Percentiles rank a stretch among this genome's conserved stretches.
Evolutionary conservation across 1,140 invertebrate genomes (phyloP).

Genomic region (Ladona fulva): DNA sequence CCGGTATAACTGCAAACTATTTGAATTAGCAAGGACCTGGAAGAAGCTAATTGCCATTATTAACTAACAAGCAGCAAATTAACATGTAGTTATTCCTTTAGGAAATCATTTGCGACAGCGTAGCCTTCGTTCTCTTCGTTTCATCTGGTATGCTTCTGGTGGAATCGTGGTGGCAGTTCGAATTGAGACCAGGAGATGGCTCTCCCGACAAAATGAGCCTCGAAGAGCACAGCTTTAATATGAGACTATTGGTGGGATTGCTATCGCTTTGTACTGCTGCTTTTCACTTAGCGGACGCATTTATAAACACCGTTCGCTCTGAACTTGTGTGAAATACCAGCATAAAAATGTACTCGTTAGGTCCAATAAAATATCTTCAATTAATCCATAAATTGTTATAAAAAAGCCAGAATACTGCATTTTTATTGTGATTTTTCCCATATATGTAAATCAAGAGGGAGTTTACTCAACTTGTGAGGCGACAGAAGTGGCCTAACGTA

Average conservation of each 20-base stretch:
- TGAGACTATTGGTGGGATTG: background rate
- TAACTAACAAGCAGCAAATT: too few species aligned
- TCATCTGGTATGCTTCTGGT: background rate
- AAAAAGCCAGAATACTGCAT: too few species aligned
- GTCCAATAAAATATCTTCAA: too few species aligned
- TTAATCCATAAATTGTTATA: too few species aligned
- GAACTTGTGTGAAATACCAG: background rate
- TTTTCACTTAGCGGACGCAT: background rate
- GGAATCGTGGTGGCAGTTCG: background rate
- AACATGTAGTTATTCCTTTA: background rate
- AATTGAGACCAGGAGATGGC: background rate
- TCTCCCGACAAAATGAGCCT: background rate
- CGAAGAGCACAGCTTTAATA: background rate
- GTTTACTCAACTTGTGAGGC: too few species aligned
- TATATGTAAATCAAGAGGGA: too few species aligned
- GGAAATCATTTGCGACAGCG: background rate
- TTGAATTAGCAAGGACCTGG: too few species aligned
- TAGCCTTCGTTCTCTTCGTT: background rate
- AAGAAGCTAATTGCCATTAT: too few species aligned
- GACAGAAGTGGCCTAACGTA: too few species aligned
- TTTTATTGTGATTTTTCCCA: too few species aligned
- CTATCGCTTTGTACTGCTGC: background rate
- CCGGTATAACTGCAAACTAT: too few species aligned
- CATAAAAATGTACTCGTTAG: too few species aligned
- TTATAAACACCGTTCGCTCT: background rate